Base-by-base conservation (phyloP, 2,888 invertebrate genomes). In the Leucophenga montana region DNA sequence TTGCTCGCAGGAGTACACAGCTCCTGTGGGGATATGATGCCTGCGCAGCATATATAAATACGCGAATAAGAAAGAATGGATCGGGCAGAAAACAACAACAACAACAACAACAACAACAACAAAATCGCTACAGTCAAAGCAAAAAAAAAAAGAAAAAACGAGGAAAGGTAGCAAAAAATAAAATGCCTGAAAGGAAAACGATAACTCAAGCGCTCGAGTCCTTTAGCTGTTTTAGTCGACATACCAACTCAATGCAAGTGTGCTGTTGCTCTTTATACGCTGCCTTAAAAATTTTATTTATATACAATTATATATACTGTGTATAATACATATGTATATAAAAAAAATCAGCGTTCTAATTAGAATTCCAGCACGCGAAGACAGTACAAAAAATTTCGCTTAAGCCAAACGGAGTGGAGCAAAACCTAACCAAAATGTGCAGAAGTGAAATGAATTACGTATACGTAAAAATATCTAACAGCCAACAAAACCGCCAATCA, bases 181-280 rank as follows among this genome's bases (percentile, higher is more conserved):
- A 53, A 53, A 53, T 18, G 18, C 18, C 53, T 53, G n/a, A 53
- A 53, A 53, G 53, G 11, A 53, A 53, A 53, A 53, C 20, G 20
- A 53, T 53, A 20, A 16, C 53, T 18, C 16, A 53, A 18, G 14
- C 16, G 20, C 18, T 0, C 16, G 11, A 39, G 39, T 39, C 9
- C 39, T 39, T 39, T 39, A 39, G 39, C 39, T 8, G 33, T 33
- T 33, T 33, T n/a, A n/a, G n/a, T n/a, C n/a, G n/a, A n/a, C n/a
- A n/a, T n/a, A 27, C 27, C 39, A 39, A 39, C 11, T 11, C 39
- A 39, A 39, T 39, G 39, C 39, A 39, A 11, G 4, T 39, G 39
- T 39, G 39, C 39, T 39, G 3, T 39, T 39, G 8, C 9, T 39
- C 9, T 5, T 16, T 4, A 53, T 18, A 18, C 5, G 9, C 8